Evolutionary conservation across 2,888 invertebrate species (phyloP), one percentile per base, ranked within the genome.

Genomic region (Palloptera scutellata): DNA sequence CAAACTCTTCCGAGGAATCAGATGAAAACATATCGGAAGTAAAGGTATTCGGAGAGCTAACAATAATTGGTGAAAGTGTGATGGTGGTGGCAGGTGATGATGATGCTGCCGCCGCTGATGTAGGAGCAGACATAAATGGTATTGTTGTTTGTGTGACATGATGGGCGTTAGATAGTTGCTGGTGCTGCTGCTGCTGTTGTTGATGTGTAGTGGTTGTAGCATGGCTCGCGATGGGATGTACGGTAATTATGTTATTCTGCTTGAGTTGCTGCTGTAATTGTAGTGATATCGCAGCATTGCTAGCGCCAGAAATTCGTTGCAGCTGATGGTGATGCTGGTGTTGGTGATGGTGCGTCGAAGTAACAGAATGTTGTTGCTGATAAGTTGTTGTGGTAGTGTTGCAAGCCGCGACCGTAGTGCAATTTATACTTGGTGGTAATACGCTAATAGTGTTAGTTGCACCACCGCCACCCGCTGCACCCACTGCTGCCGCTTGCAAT

Each of bases 1-100:
- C n/a, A 53, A 59, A 70, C 12, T 68, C 68, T 42, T 70, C 70
- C 9, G 64, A 62, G 19, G 68, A 65, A 53, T 66, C 66, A 30
- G 30, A 30, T 13, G 66, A 68, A 52, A 67, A 71, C 53, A 69
- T 41, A 41, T 71, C 71, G 13, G 69, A 6, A 51, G 73, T 70
- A 68, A 76, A 71, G 30, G 75, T 69, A 68, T 71, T 88, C 60
- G 73, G 88, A 19, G 82, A 71, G 45, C 77, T 72, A 41, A 80
- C 74, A 66, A 80, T 72, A 55, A 79, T 75, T 59, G 80, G 76
- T 19, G 78, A 76, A 1, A 78, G 68, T 6, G 78, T 75, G 54
- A 78, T 76, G 6, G 77, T 75, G 20, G 74, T 67, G 54, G 72
- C 63, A 42, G 75, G 62, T 45, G 74, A 58, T 19, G 69, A 15